These are phyloP conservation scores for Nesoenas mayeri DNA, from an alignment of 2,113 vertebrate species.

Conservation along the genomic window DNA sequence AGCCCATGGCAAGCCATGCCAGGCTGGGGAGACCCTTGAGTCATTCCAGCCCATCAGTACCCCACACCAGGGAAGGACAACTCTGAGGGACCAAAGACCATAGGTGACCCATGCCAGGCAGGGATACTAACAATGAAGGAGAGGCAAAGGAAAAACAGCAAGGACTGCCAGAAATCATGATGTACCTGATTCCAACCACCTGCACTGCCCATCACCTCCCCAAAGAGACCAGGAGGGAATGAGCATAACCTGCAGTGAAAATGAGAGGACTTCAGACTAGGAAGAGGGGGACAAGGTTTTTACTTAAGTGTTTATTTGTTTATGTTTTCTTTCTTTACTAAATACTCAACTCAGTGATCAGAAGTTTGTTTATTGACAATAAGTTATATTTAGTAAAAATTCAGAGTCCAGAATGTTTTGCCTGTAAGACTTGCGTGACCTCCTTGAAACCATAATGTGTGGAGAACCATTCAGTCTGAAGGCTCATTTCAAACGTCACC, in stretches of 20 bases:
- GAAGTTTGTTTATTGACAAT: neutral
- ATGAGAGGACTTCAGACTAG: neutral
- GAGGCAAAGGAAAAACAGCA: neutral
- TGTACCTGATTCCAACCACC: neutral
- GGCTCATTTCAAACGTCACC: neutral
- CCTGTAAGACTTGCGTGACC: neutral
- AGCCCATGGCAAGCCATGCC: neutral
- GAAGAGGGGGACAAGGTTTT: neutral
- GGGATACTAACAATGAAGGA: neutral
- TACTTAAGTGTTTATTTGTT: neutral
- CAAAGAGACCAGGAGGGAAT: neutral
- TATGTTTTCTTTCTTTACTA: neutral
- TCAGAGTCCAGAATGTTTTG: neutral
- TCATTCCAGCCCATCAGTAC: neutral
- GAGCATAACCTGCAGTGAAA: neutral
- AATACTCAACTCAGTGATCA: neutral
- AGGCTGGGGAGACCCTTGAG: neutral
- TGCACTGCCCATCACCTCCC: neutral
- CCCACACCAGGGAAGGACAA: accelerated
- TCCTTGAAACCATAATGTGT: neutral
- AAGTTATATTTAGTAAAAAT: neutral
- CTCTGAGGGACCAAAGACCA: neutral
- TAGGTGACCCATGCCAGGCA: neutral
- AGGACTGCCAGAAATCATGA: neutral
- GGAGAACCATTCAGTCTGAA: neutral